These are phyloP conservation scores for Drosophila murphyi DNA, from an alignment of 1,140 invertebrate genomes.

Conservation along the genomic window DNA sequence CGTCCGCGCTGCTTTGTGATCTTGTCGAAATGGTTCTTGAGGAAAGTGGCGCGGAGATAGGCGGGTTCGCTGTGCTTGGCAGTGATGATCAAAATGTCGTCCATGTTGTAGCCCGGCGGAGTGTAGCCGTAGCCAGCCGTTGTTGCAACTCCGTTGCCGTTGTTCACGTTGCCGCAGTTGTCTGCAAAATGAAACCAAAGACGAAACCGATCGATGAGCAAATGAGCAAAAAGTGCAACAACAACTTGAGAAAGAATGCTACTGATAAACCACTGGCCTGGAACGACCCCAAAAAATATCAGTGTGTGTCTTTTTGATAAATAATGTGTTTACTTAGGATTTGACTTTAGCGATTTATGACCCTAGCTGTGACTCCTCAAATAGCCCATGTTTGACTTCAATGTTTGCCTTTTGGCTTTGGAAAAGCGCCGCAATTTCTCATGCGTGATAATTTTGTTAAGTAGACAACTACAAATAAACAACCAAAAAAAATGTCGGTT, in stretches of 20 bases:
- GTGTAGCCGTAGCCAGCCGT: constrained; percentile 58
- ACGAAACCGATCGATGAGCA: constrained; percentile 21
- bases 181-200: constrained; percentile 83
- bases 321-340: constrained; percentile 83
- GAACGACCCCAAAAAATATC: constrained; percentile 53
- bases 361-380: constrained; percentile 53
- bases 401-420: constrained; percentile 35
- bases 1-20: constrained; percentile 90
- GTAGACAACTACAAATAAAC: neutral
- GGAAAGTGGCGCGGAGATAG: constrained; percentile 91
- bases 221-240: constrained; percentile 51
- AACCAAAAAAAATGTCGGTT: constrained; percentile 36
- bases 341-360: constrained; percentile 76
- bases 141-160: constrained; percentile 56
- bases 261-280: constrained; percentile 71
- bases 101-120: constrained; percentile 87
- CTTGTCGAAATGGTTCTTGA: constrained; percentile 92
- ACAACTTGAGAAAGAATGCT: constrained; percentile 11
- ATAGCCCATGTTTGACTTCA: constrained; percentile 45
- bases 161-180: constrained; percentile 83
- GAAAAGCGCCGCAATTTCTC: constrained; percentile 33
- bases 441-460: constrained; percentile 46
- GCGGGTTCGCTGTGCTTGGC: constrained; percentile 90
- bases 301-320: constrained; percentile 65
- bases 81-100: constrained; percentile 92